Conservation (phyloP, 2,888 invertebrate genomes). For the Acanthopleura granulata region DNA sequence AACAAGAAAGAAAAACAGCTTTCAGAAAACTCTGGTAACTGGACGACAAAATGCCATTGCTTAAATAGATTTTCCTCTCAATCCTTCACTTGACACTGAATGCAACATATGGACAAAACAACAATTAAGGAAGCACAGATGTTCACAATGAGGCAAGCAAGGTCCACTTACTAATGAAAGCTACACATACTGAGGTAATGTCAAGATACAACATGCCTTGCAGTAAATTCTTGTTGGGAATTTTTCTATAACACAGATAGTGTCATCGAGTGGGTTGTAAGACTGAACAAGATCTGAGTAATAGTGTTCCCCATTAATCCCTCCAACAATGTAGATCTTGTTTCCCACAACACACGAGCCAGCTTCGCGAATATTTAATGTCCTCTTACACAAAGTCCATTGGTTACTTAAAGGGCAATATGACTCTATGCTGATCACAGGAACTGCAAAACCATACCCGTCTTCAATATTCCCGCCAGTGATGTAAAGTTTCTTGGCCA, state of each 20-base stretch:
- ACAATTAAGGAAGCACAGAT: no score
- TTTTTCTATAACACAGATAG: conserved; percentile 53
- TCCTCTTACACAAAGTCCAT: conserved; percentile 61
- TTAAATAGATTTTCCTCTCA: background rate
- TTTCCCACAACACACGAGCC: conserved; percentile 58
- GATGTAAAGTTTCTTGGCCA: conserved; percentile 53
- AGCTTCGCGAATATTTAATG: conserved; percentile 63
- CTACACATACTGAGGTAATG: conserved; percentile 57
- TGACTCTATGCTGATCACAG: conserved; percentile 61
- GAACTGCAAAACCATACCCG: conserved; percentile 64
- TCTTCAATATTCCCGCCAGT: conserved; percentile 67
- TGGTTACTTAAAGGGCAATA: conserved; percentile 53
- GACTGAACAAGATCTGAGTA: conserved; percentile 62
- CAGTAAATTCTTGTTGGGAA: conserved; percentile 64
- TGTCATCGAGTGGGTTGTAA: conserved; percentile 56
- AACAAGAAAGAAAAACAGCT: no score
- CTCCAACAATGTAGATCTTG: conserved; percentile 65
- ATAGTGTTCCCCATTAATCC: conserved; percentile 65
- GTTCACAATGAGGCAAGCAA: no score
- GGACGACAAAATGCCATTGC: no score
- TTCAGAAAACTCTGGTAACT: no score
- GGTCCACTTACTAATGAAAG: background rate
- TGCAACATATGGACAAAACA: no score
- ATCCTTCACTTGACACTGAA: background rate
- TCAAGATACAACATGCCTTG: conserved; percentile 63